Evolutionary conservation across 2,797 vertebrate genomes (phyloP), one percentile per base, ranked within the genome.

Genomic region (Picus viridis): DNA sequence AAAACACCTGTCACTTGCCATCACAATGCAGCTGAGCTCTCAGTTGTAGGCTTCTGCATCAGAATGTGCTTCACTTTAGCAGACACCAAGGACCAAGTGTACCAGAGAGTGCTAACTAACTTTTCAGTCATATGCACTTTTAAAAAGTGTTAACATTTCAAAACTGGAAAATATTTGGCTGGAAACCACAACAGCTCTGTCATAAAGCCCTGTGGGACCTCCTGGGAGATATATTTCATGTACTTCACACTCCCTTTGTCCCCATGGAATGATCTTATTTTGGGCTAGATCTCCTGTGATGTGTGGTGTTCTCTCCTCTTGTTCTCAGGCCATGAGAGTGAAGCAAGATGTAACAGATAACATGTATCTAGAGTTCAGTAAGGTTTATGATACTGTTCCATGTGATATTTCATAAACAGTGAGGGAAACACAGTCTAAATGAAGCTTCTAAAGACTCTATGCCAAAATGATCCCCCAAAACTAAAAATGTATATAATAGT

Each of bases 91-190:
- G 16, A 59, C 10, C 17, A 30, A 51, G 29, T 2, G 2, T 13
- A 41, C 43, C n/a, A 49, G 45, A 69, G 32, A 30, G 19, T 17
- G 13, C 16, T 59, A 80, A 76, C 83, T 43, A 83, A 6, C 17
- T 51, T 71, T 36, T 20, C 58, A 53, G 17, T 10, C 32, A 65
- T 4, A 45, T 18, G 18, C 16, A 57, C 9, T 14, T 58, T 45
- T 73, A 54, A 4, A 0, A 61, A 79, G 69, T 16, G 18, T 13
- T 56, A 70, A 10, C 10, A 70, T 84, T 84, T 70, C 34, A 68
- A 84, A 86, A 82, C n/a, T 26, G 71, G 58, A 47, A 79, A 88
- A 15, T 34, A 73, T 49, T 84, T 88, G 68, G n/a, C 81, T 82
- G 62, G 30, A 88, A 93, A 75, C 56, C 8, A 3, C 34, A 88